Base-by-base conservation (phyloP, 2,888 invertebrate genomes). In the Chromoteleia sp. region DNA sequence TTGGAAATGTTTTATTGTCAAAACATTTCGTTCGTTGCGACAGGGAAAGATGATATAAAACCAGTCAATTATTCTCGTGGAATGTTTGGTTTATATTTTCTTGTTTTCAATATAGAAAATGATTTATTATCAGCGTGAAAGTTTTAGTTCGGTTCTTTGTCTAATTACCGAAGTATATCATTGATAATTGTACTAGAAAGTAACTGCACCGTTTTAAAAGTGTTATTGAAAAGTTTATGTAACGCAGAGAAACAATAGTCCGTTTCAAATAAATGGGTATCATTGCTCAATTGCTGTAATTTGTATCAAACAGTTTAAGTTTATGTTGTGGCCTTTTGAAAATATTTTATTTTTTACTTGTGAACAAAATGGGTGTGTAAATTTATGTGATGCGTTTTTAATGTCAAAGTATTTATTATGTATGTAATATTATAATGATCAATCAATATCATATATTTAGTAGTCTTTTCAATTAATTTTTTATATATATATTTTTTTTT, bases 171-270 rank as follows among this genome's bases (percentile, higher is more conserved):
- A 56, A 77, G 39, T 70, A 43, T 43, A 29, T 50, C 33, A 59
- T 29, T 58, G 77, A 65, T 71, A 58, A 71, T 71, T 73, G 65
- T 59, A 59, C 41, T 78, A 78, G 78, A 73, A 79, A 79, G 78
- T 73, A 1, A 5, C 56, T 19, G 43, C 15, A 8, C 10, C 63
- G 59, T 25, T 59, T 39, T 71, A 58, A 71, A 58, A 71, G 29
- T 21, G 61, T 78, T 58, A 70, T 65, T 56, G 43, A 59, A 36
- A 59, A 33, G 52, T 73, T 73, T 79, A 73, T 67, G 58, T 56
- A 67, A 79, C 25, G 5, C 10, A 10, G n/a, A 21, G 21, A 56
- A 61, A 70, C 52, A 54, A 77, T 70, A 4, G 21, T 33, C n/a
- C 12, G 33, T 33, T 45, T 61, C 10, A 17, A 25, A 76, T 45